Base-by-base conservation (phyloP, 2,888 invertebrate genomes). In the Drosophila prostipennis region DNA sequence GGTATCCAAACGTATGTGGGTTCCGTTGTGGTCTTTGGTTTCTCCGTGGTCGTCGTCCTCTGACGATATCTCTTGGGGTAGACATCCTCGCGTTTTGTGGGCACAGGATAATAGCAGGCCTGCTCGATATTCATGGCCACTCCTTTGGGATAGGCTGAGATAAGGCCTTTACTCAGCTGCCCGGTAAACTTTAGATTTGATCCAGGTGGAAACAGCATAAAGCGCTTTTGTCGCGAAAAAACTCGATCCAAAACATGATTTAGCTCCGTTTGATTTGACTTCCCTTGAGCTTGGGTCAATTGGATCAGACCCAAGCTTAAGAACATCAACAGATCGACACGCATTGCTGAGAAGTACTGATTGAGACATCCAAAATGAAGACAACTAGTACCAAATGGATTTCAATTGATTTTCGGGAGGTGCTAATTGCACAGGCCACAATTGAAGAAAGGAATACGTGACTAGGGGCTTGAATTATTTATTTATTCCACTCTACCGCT, bases 21-120 rank as follows among this genome's bases (percentile, higher is more conserved):
- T 13, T 76, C 67, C 7, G 90, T 86, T 0, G 84, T 72, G 2
- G 78, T 78, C 2, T 69, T 74, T 0, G 80, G 74, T 6, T 64
- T 79, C 1, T 75, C 78, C 14, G 85, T 78, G 11, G 81, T 79
- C 14, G 90, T 87, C 0, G 87, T 89, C 14, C 78, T 73, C 1
- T 77, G 73, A 0, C 90, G 70, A 46, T 89, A 85, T 8, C 89
- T 77, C 37, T 90, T 91, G 0, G 91, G 91, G 55, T 90, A 84
- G 13, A 91, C 79, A 74, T 91, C 91, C 34, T 82, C 77, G 3
- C 90, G 79, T 16, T 75, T 80, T 2, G 86, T 59, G 3, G 89
- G 89, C 46, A 88, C 83, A 1, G 91, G 90, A 76, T 79, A 91
- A 45, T 91, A 91, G 10, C 80, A 32, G 5, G 91, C 90, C 23